Evolutionary conservation across 2,888 invertebrate genomes (phyloP).

Genomic region (Drosophila parthenogenetica): DNA sequence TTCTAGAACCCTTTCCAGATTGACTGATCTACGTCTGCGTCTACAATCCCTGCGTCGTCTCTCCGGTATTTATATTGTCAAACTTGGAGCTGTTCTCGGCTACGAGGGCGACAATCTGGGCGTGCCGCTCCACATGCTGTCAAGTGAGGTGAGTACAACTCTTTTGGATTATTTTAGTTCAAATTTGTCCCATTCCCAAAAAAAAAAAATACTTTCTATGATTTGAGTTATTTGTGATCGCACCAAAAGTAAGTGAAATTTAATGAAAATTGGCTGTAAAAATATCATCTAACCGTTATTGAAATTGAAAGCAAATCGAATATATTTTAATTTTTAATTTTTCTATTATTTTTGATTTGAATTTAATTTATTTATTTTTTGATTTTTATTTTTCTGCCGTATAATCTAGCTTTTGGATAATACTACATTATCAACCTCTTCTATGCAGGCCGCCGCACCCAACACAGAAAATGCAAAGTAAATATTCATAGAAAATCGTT

Average conservation of each 20-base stretch:
- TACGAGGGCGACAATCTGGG: constrained; percentile 88
- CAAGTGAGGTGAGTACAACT: constrained; percentile 87
- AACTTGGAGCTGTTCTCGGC: constrained; percentile 92
- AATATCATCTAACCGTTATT: constrained; percentile 22
- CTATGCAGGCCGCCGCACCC: constrained; percentile 86
- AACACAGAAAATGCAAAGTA: constrained; percentile 88
- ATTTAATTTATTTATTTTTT: constrained; percentile 58
- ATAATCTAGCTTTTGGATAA: constrained; percentile 88
- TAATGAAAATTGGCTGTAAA: constrained; percentile 57
- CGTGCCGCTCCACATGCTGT: constrained; percentile 86
- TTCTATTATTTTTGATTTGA: constrained; percentile 41
- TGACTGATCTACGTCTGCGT: constrained; percentile 92
- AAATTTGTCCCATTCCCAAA: constrained; percentile 36
- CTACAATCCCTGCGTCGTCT: constrained; percentile 93
- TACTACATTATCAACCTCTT: constrained; percentile 84
- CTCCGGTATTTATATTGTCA: constrained; percentile 92
- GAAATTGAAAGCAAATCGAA: constrained; percentile 15
- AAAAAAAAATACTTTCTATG: constrained; percentile 27
- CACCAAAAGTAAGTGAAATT: constrained; percentile 65
- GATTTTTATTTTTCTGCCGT: constrained; percentile 85
- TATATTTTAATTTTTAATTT: constrained; percentile 24
- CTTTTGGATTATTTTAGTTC: constrained; percentile 2
- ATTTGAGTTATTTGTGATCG: constrained; percentile 61
- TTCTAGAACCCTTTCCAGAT: constrained; percentile 86
- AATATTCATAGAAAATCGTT: constrained; percentile 86